Base-by-base conservation (phyloP, 2,888 invertebrate species). In the Tetropium fuscum region DNA sequence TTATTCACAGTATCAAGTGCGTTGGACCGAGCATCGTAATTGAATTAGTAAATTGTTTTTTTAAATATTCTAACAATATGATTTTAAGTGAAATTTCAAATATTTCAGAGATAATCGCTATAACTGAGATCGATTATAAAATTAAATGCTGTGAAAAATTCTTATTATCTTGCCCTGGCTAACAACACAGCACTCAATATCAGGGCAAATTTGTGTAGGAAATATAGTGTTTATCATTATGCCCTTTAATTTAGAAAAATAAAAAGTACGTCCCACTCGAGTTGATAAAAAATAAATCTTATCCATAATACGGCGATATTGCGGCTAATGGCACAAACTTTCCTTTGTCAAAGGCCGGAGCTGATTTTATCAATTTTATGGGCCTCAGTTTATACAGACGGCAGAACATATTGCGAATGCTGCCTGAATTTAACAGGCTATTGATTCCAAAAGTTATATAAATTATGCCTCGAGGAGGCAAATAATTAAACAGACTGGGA, bases 361-460 rank as follows among this genome's bases (percentile, higher is more conserved):
- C 40, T 40, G 40, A 20, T 40, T 20, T 40, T 40, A 40, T 40
- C 19, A 20, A 20, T 10, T 40, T 40, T 19, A 20, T 15, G 34
- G 18, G 19, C 40, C 10, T 40, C 20, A 40, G 18, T 40, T 40
- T 40, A 20, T 40, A 20, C 11, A 11, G 20, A 20, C 11, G n/a
- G 11, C 19, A 18, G 6, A 6, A 40, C 40, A 40, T 40, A 40
- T 40, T 40, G 40, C 20, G 40, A 20, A 5, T 10, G 40, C 34
- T 34, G 34, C 1, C 34, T 13, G 34, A 6, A 7, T 13, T 15
- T 34, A 34, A 34, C 8, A 13, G 32, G 34, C 5, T 13, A 34
- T 34, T 13, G 34, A 34, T 34, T 34, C 15, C 1, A 2, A 13
- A 13, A 34, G 13, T 34, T 34, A 15, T 34, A 13, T 15, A 34